phyloP scores from a whole-genome alignment of 2,888 invertebrate genomes.

The Diaperis boleti region DNA sequence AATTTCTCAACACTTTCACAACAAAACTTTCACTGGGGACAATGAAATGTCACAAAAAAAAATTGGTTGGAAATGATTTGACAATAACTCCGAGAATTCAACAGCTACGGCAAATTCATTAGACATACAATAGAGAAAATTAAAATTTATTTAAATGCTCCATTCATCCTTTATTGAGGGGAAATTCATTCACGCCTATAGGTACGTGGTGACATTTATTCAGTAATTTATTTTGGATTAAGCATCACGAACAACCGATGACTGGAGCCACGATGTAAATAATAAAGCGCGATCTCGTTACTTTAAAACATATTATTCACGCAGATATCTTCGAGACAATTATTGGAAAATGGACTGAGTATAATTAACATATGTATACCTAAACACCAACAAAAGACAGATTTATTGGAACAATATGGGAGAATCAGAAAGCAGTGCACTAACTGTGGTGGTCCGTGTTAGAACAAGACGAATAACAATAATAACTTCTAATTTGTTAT shows the following conservation, averaged over 20 bases:
- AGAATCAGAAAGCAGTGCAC: too few relatives aligned
- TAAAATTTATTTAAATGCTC: conserved; percentile 28
- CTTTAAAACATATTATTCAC: neutral
- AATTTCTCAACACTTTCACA: neutral
- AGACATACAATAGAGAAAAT: conserved; percentile 26
- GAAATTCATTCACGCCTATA: conserved; percentile 37
- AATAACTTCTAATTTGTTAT: too few relatives aligned
- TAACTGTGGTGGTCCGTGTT: too few relatives aligned
- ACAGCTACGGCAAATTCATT: conserved; percentile 11
- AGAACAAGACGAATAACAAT: too few relatives aligned
- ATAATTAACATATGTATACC: neutral
- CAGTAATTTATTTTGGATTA: conserved; percentile 34
- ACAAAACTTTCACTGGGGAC: conserved; percentile 13
- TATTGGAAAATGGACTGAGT: neutral
- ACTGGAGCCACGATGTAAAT: conserved; percentile 25
- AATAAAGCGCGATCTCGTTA: conserved; percentile 14
- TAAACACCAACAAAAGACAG: neutral
- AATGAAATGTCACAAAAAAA: conserved; percentile 3
- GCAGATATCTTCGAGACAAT: neutral
- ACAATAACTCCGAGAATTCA: conserved; percentile 8
- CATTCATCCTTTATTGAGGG: conserved; percentile 31
- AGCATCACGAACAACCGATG: conserved; percentile 27
- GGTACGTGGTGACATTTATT: conserved; percentile 37
- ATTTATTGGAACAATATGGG: too few relatives aligned
- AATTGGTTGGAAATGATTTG: conserved; percentile 8